Evolutionary conservation across 2,113 vertebrate genomes (phyloP), one percentile per base, ranked within the genome.

Genomic region (Cephalophus harveyi): DNA sequence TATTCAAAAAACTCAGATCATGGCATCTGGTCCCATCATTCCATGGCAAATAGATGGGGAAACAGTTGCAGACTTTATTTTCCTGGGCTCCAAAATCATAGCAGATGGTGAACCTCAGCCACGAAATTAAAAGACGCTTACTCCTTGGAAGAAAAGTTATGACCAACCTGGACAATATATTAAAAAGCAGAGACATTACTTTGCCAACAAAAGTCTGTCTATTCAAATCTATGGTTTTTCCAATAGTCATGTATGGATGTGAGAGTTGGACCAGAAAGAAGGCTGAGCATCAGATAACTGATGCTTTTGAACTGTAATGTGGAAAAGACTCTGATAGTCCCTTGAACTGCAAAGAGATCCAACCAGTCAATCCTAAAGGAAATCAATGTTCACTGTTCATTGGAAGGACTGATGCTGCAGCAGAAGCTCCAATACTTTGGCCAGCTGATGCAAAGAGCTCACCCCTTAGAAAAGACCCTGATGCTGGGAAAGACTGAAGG

Each of bases 161-260:
- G n/a, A 40, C 9, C 21, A 71, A 71, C n/a, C 10, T 71, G n/a
- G n/a, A 40, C n/a, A 71, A n/a, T 1, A 5, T 71, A 71, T 71
- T 71, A 71, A 40, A 71, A 71, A 40, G 19, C 67, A 40, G 64
- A 71, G n/a, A 71, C 5, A 6, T 71, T 71, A 40, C n/a, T 71
- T 71, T 71, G n/a, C 10, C 0, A 0, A 40, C 67, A 71, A 23
- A 40, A 40, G 10, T 40, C n/a, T 21, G 5, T 71, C n/a, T 71
- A 36, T 19, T 36, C 64, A 40, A 71, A 40, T 40, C n/a, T 71
- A 12, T 71, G n/a, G 67, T 71, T 40, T 71, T 40, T 23, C n/a
- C 67, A 40, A 2, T 23, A 23, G n/a, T 23, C n/a, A 40, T 71
- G 19, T 71, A 13, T 71, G n/a, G 67, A 71, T 71, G 4, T 40